Conservation (phyloP, 2,888 invertebrate species). For the Drosophila rubida region DNA sequence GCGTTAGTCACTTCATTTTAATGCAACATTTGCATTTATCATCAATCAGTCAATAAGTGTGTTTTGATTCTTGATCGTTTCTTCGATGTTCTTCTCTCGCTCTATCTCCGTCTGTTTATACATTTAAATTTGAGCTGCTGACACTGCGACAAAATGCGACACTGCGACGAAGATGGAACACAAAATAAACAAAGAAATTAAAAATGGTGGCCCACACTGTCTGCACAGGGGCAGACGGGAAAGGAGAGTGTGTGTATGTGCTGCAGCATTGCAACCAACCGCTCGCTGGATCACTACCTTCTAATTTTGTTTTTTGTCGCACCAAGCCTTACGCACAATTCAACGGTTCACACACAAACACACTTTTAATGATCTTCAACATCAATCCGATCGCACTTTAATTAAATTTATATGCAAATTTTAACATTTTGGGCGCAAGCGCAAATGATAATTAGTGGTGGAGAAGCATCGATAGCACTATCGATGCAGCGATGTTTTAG, state of each 20-base stretch:
- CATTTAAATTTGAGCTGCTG: conserved; percentile 41
- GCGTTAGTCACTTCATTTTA: conserved; percentile 60
- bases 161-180: conserved; percentile 77
- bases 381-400: conserved; percentile 29
- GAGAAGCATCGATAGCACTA: neutral
- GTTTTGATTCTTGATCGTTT: conserved; percentile 19
- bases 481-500: neutral
- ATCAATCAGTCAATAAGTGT: conserved; percentile 14
- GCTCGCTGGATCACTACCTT: conserved; percentile 24
- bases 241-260: too few species aligned
- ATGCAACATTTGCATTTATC: conserved; percentile 7
- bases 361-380: neutral
- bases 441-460: conserved; percentile 50
- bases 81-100: conserved; percentile 4
- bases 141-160: conserved; percentile 31
- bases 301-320: conserved; percentile 6
- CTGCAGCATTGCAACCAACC: conserved; percentile 35
- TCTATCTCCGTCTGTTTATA: conserved; percentile 44
- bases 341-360: conserved; percentile 16
- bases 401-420: conserved; percentile 60
- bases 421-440: conserved; percentile 68
- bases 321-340: conserved; percentile 2
- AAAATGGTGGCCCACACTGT: conserved; percentile 76
- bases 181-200: conserved; percentile 83
- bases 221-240: conserved; percentile 24